Percentiles rank a stretch among this genome's conserved stretches.
phyloP scores from a whole-genome alignment of 2,888 invertebrate genomes.

The Scaptomyza cyrtandrae region DNA sequence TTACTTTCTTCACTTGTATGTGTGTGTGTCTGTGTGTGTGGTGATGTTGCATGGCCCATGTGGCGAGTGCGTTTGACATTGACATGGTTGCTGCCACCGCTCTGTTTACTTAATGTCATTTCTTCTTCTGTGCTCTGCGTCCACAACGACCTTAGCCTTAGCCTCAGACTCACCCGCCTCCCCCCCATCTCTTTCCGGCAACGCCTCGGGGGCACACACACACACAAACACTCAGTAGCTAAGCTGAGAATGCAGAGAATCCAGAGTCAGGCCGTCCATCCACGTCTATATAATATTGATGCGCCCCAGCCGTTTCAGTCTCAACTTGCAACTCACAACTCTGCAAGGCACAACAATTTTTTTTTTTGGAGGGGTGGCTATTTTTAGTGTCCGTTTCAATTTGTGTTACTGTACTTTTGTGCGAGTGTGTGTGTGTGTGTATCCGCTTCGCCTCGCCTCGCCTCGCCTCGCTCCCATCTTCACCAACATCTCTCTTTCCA shows the following conservation, averaged over 20 bases:
- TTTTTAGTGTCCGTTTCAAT: slow-evolving; percentile 81
- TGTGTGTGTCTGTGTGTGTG: slow-evolving; percentile 18
- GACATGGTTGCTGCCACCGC: slow-evolving; percentile 67
- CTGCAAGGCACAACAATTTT: too few species aligned
- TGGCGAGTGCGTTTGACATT: slow-evolving; percentile 77
- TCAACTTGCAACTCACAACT: too few species aligned
- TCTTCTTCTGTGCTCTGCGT: slow-evolving; percentile 57
- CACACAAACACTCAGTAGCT: not conserved
- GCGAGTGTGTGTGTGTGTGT: slow-evolving; percentile 25
- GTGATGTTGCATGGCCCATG: slow-evolving; percentile 46
- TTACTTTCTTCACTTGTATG: slow-evolving; percentile 17
- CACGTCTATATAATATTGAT: slow-evolving; percentile 51
- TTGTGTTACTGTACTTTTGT: slow-evolving; percentile 73
- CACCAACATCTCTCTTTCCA: not conserved
- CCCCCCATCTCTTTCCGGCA: not conserved
- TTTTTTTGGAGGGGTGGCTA: slow-evolving; percentile 76
- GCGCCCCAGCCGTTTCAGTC: slow-evolving; percentile 65
- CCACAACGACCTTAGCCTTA: slow-evolving; percentile 29
- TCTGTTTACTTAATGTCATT: slow-evolving; percentile 77
- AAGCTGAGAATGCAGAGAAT: slow-evolving; percentile 11
- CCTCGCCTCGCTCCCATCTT: slow-evolving; percentile 19
- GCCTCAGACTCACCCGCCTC: not conserved
- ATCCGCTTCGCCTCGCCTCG: slow-evolving; percentile 36
- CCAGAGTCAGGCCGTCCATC: not conserved
- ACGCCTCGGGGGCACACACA: slow-evolving; percentile 11